A percentile compares a stretch with the other conserved stretches of the same genome.
Evolutionary conservation across 2,797 vertebrate species (phyloP).

Genomic region (Sandelia bainsii): DNA sequence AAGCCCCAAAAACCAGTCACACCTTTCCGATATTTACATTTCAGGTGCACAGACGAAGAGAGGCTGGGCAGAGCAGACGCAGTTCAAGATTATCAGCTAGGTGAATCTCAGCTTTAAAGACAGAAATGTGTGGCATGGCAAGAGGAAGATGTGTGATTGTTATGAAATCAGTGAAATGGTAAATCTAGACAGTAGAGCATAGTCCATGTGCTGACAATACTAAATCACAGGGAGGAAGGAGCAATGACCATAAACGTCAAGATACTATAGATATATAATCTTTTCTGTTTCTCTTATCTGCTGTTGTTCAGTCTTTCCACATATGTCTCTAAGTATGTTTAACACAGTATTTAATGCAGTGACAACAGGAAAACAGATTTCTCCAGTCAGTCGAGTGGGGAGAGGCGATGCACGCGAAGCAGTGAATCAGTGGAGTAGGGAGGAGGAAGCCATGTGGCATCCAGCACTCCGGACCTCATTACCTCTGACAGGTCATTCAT

Average conservation of each 20-base stretch:
- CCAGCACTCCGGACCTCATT: conserved; percentile 79
- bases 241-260: conserved; percentile 46
- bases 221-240: conserved; percentile 30
- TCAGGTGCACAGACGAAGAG: conserved; percentile 50
- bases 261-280: conserved; percentile 27
- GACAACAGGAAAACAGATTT: conserved; percentile 43
- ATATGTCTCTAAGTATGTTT: conserved; percentile 10
- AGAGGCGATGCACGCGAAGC: conserved; percentile 32
- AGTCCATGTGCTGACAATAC: conserved; percentile 66
- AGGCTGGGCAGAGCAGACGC: conserved; percentile 41
- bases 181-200: conserved; percentile 46
- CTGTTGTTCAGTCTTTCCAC: not conserved
- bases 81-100: conserved; percentile 23
- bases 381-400: conserved; percentile 41
- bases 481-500: conserved; percentile 87
- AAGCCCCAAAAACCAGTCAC: conserved; percentile 55
- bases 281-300: conserved; percentile 10
- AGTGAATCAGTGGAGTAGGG: conserved; percentile 50
- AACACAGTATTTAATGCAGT: conserved; percentile 19
- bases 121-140: conserved; percentile 10
- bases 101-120: conserved; percentile 30
- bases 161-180: conserved; percentile 40
- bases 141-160: conserved; percentile 19
- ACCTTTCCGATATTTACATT: conserved; percentile 77
- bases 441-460: conserved; percentile 71